Evolutionary conservation across 2,888 invertebrate genomes (phyloP), one percentile per base, ranked within the genome.

Genomic region (Pyrocoelia pectoralis): DNA sequence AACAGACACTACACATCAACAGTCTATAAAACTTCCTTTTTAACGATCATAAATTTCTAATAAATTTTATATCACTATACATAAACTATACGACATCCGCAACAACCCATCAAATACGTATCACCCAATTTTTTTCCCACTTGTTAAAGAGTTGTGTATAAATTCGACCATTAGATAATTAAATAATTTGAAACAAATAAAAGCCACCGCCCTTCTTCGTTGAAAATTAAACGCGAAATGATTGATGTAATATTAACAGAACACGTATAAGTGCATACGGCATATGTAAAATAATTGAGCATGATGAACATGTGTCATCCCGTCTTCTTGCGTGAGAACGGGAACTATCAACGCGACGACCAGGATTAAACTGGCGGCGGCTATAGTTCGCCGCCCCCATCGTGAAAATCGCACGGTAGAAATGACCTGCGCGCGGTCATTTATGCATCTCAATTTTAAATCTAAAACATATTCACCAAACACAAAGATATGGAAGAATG

Each of bases 221-320:
- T 17, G 13, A 33, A 29, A 54, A 38, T 41, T 46, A 19, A 48
- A 48, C 10, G 17, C 18, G 15, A 53, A 50, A n/a, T 15, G 51
- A 59, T 53, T 55, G 65, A 61, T 60, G 64, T 58, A n/a, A 5
- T 6, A 60, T 59, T 33, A 57, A 33, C 17, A 48, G 38, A 38
- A 56, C 57, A 33, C 33, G 33, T 33, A 33, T 33, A 67, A 67
- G 63, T 48, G 65, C 57, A 64, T 64, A 64, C 58, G 57, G 54
- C 58, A 71, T 70, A 70, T 70, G 71, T 68, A 68, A 57, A 65
- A 68, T 66, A 73, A 72, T 72, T 71, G 73, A 65, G 68, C 73
- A 72, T 71, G 73, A 74, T 73, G 69, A 71, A 71, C 75, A 72
- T 73, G 75, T 73, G 72, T 73, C 74, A 75, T 73, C 69, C 66